Evolutionary conservation across 2,113 vertebrate species (phyloP), one percentile per base, ranked within the genome.

Genomic region (Pseudonaja textilis): DNA sequence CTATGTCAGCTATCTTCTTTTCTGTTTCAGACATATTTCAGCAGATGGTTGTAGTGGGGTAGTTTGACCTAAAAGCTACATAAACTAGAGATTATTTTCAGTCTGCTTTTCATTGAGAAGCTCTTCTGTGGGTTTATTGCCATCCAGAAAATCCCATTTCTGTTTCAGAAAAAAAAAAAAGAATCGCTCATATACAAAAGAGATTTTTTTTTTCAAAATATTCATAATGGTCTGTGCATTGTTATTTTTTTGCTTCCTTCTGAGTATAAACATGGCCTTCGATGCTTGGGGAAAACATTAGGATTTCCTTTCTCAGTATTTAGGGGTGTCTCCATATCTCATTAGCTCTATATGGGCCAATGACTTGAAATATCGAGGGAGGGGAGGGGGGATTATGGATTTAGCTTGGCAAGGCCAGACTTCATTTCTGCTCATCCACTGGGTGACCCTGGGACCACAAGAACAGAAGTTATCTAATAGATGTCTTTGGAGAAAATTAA

Each of bases 1-100:
- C 52, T 55, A 97, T 96, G 96, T 98, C 98, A 98, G 97, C 97
- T 97, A 94, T 93, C 96, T 96, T 96, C 97, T 96, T 96, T 92
- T 95, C 90, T 64, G 96, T 97, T 94, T 96, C 87, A 39, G 93
- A 96, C 96, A 92, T 97, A 95, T 95, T 96, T 96, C 93, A 93
- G 52, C 92, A 94, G 92, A 92, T 55, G 88, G 93, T 97, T 94
- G 91, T 97, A 93, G 26, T 91, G 85, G 93, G 64, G 96, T 95
- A 94, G 85, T 94, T 59, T 87, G 94, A 90, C 90, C 22, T 59
- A 94, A 93, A 94, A 96, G 95, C 95, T 95, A 94, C 56, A 89
- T 64, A 89, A 92, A 91, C 91, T 94, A 29, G 12, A 4, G 57
- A 92, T 89, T 39, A 81, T 94, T 93, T 95, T 95, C 94, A 92